phyloP scores from a whole-genome alignment of 2,113 vertebrate genomes.

The Macquaria australasica region DNA sequence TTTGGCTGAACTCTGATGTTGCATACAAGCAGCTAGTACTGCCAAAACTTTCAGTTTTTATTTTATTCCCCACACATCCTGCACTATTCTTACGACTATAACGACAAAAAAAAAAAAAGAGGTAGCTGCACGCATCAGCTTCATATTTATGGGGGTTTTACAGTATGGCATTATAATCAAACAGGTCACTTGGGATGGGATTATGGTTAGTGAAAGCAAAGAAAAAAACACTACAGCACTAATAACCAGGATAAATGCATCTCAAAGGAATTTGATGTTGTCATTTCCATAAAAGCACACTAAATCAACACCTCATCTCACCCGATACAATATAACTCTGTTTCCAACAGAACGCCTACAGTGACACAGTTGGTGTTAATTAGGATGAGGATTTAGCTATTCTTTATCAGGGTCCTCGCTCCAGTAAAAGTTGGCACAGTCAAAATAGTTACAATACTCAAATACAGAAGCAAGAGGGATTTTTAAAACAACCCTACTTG shows the following conservation, averaged over 20 bases:
- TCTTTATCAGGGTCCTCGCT: background rate
- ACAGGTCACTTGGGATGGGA: conserved; percentile 16
- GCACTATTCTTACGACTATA: background rate
- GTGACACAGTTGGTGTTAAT: background rate
- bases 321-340: background rate
- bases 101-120: background rate
- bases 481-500: background rate
- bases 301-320: conserved; percentile 7
- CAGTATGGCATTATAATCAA: conserved; percentile 12
- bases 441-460: too few species aligned
- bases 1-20: background rate
- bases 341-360: background rate
- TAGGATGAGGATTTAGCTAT: background rate
- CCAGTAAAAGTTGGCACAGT: background rate
- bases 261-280: conserved; percentile 15
- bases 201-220: conserved; percentile 17
- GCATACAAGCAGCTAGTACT: background rate
- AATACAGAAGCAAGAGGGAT: background rate
- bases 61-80: background rate
- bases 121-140: background rate
- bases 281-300: conserved; percentile 8
- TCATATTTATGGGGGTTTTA: conserved; percentile 8
- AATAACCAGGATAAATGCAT: conserved; percentile 7
- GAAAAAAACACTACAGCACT: background rate
- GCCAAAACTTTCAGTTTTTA: background rate